Evolutionary conservation across 2,888 invertebrate species (phyloP), one percentile per base, ranked within the genome.

Genomic region (Lypha dubia): DNA sequence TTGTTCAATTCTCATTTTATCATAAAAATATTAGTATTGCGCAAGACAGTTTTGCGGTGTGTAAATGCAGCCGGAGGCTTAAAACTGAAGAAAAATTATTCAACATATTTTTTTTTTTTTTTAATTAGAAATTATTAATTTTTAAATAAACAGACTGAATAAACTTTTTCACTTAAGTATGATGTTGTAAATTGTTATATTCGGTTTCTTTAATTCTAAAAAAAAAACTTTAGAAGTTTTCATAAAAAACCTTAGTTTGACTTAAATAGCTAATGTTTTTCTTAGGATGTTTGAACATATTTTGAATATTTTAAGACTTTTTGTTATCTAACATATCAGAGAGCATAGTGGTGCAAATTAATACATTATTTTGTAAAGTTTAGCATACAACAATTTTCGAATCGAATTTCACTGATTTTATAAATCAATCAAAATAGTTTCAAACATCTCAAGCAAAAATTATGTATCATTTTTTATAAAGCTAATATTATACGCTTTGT

Each of bases 151-250:
- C 32, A 28, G 63, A 75, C 49, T 62, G 41, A 46, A 38, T 41
- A 15, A 46, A 22, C 51, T 51, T 75, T 38, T 58, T 53, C 63
- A 79, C 68, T 79, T 46, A 73, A 74, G 53, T 77, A 73, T 60
- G 53, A 53, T 56, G 2, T 62, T 51, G 15, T 9, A 35, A 49
- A 28, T 22, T 15, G 28, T 75, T 28, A 1, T 17, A 15, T 67
- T 60, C 13, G 1, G 7, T 60, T 53, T 28, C 8, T 60, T 79
- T 46, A 6, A 35, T 44, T 46, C 11, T 53, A 70, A 79, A 73
- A 68, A 79, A n/a, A 68, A 49, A 17, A 17, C 46, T 83, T 79
- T 74, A 35, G 9, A 82, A 76, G 71, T 76, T 82, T 68, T 38
- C 24, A 56, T 68, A 15, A 15, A 56, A 70, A 75, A 67, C 4